Evolutionary conservation across 2,888 invertebrate species (phyloP).

Genomic region (Lobophora halterata): DNA sequence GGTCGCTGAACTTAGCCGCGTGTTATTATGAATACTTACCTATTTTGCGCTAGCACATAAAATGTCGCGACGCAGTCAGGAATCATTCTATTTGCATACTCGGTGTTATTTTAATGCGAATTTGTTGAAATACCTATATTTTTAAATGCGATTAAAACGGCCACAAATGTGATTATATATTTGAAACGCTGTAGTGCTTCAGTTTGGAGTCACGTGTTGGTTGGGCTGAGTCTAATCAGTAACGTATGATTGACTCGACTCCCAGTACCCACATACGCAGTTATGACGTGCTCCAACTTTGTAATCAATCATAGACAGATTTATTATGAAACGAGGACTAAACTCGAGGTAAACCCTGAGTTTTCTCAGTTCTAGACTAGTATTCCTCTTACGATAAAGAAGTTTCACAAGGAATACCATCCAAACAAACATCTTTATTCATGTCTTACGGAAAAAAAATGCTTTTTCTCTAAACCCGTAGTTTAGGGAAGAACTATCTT

Average conservation of each 20-base stretch:
- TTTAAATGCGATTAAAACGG: not conserved
- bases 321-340: too few relatives aligned
- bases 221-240: not conserved
- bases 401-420: too few relatives aligned
- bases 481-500: too few relatives aligned
- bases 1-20: constrained; percentile 65
- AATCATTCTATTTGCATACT: constrained; percentile 36
- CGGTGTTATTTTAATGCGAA: constrained; percentile 7
- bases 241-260: not conserved
- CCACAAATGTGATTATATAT: not conserved
- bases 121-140: not conserved
- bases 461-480: too few relatives aligned
- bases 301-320: constrained; percentile 8
- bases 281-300: constrained; percentile 14
- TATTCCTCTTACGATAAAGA: too few relatives aligned
- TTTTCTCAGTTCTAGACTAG: too few relatives aligned
- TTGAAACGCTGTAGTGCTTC: not conserved
- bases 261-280: constrained; percentile 7
- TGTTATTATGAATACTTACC: constrained; percentile 59
- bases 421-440: too few relatives aligned
- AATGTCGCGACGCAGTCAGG: constrained; percentile 45
- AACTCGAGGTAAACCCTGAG: too few relatives aligned
- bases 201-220: not conserved
- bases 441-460: too few relatives aligned
- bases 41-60: constrained; percentile 51